phyloP scores from a whole-genome alignment of 2,113 vertebrate species.

The Alexandromys fortis region DNA sequence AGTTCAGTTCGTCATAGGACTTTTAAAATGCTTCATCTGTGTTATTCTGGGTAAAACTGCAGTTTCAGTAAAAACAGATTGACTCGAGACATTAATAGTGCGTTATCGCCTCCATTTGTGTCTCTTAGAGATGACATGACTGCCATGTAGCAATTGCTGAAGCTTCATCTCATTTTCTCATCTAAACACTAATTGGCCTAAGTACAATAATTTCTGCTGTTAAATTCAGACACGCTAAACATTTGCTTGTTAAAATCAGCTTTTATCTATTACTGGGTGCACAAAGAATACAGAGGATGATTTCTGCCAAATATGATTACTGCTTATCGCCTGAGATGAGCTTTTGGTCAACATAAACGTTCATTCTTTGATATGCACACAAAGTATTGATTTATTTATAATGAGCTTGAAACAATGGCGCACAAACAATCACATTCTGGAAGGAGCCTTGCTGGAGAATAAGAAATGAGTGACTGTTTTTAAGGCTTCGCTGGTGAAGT shows the following conservation, averaged over 20 bases:
- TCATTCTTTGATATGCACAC: background rate
- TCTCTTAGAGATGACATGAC: background rate
- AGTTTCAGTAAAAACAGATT: background rate
- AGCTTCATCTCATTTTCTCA: background rate
- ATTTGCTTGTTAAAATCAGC: background rate
- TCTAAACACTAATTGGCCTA: background rate
- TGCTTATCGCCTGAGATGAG: background rate
- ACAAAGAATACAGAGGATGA: background rate
- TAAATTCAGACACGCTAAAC: background rate
- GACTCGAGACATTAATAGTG: background rate
- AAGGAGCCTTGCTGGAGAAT: background rate
- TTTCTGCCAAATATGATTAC: background rate
- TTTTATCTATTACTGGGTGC: background rate
- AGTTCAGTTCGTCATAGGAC: background rate
- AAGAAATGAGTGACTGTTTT: background rate
- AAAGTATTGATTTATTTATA: background rate
- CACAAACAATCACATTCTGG: background rate
- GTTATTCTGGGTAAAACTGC: background rate
- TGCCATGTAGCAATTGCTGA: background rate
- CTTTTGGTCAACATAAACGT: background rate
- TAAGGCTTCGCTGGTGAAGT: fast-evolving
- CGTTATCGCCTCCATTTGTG: background rate
- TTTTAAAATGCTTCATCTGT: background rate
- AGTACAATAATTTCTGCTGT: background rate
- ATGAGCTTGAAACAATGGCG: background rate